Evolutionary conservation across 2,797 vertebrate genomes (phyloP), one percentile per base, ranked within the genome.

Genomic region (Delichon dasypus): DNA sequence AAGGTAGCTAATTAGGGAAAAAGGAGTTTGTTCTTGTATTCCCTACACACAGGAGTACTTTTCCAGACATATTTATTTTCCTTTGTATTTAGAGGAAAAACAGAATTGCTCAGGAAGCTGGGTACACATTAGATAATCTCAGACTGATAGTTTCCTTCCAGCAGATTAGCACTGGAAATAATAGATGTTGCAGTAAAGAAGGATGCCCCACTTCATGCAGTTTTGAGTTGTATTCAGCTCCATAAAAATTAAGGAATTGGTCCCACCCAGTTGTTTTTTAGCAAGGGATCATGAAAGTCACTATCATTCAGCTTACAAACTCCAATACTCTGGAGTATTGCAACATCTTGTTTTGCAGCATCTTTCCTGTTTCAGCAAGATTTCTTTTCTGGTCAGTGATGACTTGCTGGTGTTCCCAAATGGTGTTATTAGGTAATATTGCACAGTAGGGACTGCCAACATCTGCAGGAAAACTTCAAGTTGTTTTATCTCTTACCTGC

Each of bases 321-420:
- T 36, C 30, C 66, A 51, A 48, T 61, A 34, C 51, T 71, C 44
- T 53, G 62, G 14, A 57, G 40, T 36, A 62, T 32, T 74, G 29
- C 34, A 70, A 40, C 10, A 26, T 48, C 88, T 72, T 30, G 34
- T 70, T 88, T 64, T 84, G 53, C 40, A 86, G 55, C 44, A 73
- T 61, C 61, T 81, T 80, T 54, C 50, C 64, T 55, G 16, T 32
- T 80, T 65, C 50, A 70, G 74, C 40, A 73, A 75, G 86, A 84
- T 90, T 91, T 79, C 44, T 86, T 64, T 45, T 32, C 44, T 70
- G 84, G 87, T 92, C 61, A 65, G 55, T 64, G 79, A 55, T 66
- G 71, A 71, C 57, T 94, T 94, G 57, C 44, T 93, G 78, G 44
- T 50, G 82, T 92, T 91, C 62, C 77, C 85, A 88, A 77, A 78